Evolutionary conservation across 1,140 invertebrate species (phyloP).

Genomic region (Drepana arcuata): DNA sequence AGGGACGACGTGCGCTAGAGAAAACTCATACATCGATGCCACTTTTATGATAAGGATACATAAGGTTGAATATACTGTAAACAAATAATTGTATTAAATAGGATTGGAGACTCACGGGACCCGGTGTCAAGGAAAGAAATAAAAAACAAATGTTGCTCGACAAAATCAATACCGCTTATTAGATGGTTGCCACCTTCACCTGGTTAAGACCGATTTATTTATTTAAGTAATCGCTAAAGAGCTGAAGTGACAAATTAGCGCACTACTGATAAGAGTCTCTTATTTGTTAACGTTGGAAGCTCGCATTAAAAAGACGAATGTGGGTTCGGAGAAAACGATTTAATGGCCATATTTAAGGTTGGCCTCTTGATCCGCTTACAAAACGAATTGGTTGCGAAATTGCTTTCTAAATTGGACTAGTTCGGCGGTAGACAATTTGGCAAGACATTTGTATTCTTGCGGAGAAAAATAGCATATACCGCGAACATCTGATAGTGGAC

Average conservation of each 20-base stretch:
- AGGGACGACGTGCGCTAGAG: conserved; percentile 10
- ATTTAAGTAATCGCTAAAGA: neutral
- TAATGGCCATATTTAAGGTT: conserved; percentile 61
- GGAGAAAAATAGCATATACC: conserved; percentile 65
- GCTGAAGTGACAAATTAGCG: conserved; percentile 14
- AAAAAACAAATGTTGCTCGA: no score
- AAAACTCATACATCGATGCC: conserved; percentile 1
- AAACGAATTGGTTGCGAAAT: conserved; percentile 68
- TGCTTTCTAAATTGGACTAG: conserved; percentile 69
- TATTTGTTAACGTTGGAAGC: conserved; percentile 22
- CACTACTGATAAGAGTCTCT: conserved; percentile 18
- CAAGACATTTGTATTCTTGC: conserved; percentile 69
- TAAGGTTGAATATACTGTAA: neutral
- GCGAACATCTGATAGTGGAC: conserved; percentile 59
- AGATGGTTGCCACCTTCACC: neutral
- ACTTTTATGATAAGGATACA: no score
- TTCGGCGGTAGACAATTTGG: conserved; percentile 67
- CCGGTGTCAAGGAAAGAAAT: no score
- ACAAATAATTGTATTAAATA: no score
- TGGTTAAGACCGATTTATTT: neutral
- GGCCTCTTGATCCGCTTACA: conserved; percentile 60
- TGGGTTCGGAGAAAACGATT: conserved; percentile 33
- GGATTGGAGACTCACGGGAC: no score
- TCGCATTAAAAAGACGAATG: conserved; percentile 34
- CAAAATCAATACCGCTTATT: neutral